Evolutionary conservation across 2,888 invertebrate species (phyloP).

Genomic region (Lepidonotus clava): DNA sequence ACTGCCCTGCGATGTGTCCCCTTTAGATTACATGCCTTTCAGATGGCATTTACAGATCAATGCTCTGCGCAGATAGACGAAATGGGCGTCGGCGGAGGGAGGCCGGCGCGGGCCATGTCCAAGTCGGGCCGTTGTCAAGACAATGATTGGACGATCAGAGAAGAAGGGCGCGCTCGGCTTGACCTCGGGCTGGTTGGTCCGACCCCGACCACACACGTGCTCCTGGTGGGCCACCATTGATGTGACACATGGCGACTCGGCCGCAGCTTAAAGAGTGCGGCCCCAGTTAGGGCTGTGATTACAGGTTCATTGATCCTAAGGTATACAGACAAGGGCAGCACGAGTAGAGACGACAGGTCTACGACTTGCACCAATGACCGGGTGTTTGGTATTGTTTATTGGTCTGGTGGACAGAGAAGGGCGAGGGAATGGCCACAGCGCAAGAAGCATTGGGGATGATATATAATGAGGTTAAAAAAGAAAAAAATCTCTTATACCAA

Average conservation of each 20-base stretch:
- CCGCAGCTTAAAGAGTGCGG: background rate
- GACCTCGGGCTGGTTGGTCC: background rate
- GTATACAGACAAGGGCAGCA: background rate
- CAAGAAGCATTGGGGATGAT: no score
- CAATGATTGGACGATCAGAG: slow-evolving; percentile 22
- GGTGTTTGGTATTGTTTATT: background rate
- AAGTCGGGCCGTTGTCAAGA: background rate
- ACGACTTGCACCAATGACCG: no score
- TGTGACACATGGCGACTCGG: background rate
- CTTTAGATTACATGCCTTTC: slow-evolving; percentile 14
- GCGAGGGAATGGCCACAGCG: background rate
- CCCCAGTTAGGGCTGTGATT: background rate
- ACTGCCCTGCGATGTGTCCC: background rate
- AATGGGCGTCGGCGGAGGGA: background rate
- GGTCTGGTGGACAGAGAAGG: background rate
- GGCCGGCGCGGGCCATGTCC: background rate
- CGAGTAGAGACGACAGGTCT: no score
- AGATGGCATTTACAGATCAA: slow-evolving; percentile 7
- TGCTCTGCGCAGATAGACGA: background rate
- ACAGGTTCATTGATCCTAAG: background rate
- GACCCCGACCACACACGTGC: background rate
- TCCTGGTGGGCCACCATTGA: background rate
- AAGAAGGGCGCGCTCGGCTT: background rate
- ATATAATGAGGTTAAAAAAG: no score
- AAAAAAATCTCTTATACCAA: no score